Percentiles rank a stretch among this genome's conserved stretches.
Evolutionary conservation across 2,797 vertebrate genomes (phyloP).

Genomic region (Karalla daura): DNA sequence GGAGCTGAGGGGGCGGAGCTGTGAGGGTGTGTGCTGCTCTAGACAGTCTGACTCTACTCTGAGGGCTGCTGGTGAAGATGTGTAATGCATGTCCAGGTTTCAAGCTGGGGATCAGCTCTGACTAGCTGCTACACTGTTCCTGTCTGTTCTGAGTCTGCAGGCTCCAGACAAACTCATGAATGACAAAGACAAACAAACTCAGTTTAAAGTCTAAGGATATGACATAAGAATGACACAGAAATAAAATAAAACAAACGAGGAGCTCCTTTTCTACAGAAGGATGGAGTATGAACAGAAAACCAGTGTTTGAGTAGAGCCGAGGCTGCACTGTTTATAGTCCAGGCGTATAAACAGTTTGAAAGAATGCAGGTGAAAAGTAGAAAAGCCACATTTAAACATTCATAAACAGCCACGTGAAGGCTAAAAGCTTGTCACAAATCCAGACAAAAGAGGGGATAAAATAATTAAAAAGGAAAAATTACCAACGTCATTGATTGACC

Average conservation of each 20-base stretch:
- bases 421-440: conserved; percentile 67
- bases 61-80: no score
- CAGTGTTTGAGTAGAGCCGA: conserved; percentile 31
- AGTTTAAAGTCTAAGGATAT: background rate
- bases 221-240: background rate
- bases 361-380: conserved; percentile 49
- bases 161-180: background rate
- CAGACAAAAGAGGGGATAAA: conserved; percentile 90
- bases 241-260: background rate
- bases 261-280: conserved; percentile 26
- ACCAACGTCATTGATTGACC: conserved; percentile 98
- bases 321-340: conserved; percentile 67
- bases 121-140: no score
- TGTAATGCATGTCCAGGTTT: no score
- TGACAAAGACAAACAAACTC: background rate
- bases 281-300: conserved; percentile 60
- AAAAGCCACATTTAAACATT: conserved; percentile 62
- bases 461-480: conserved; percentile 92
- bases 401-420: conserved; percentile 65
- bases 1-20: no score
- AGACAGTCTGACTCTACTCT: no score
- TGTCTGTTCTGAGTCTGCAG: background rate
- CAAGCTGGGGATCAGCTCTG: no score
- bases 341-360: conserved; percentile 64
- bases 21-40: no score